Base-by-base conservation (phyloP, 2,797 vertebrate species). In the Carduelis carduelis region DNA sequence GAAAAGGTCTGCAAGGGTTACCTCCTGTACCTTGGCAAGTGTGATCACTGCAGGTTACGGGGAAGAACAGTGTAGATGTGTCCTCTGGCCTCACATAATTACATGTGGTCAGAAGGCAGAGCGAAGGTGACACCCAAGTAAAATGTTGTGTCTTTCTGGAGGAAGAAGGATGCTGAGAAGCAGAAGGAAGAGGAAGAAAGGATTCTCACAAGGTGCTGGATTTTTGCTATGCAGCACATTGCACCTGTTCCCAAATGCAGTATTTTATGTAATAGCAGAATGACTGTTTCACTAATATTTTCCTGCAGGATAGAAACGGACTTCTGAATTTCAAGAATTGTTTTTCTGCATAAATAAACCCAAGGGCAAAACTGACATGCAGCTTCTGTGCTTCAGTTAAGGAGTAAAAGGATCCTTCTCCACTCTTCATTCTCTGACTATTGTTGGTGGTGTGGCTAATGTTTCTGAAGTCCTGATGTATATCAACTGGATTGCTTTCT, bases 191-290 rank as follows among this genome's bases (percentile, higher is more conserved):
- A 52, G 56, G 43, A 30, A 49, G 44, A 60, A 49, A 53, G 20
- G 1, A 34, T 26, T 81, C 19, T 63, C 11, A 15, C 0, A 2
- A 46, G 8, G 4, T 22, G 35, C 14, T 88, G 55, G 0, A 11
- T 37, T 75, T 66, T 71, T 37, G 10, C 39, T 30, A 0, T 41
- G 50, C 49, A 52, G 44, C 27, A 47, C 3, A 6, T 32, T 3
- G 53, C 24, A 19, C 27, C 20, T 50, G 14, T 27, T 88, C 34
- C 22, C 32, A 39, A 6, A 3, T 27, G 70, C 34, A 10, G 49
- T 43, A 22, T 32, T 78, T 83, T n/a, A 0, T 16, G 22, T 46
- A 55, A 63, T 8, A 74, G 32, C n/a, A 88, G 46, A 82, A 66
- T 21, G 44, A 34, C 19, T 28, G 1, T 44, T 94, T 41, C 49